A percentile compares a stretch with the other conserved stretches of the same genome.
phyloP scores from a whole-genome alignment of 2,113 vertebrate species.

The Peromyscus polionotus region DNA sequence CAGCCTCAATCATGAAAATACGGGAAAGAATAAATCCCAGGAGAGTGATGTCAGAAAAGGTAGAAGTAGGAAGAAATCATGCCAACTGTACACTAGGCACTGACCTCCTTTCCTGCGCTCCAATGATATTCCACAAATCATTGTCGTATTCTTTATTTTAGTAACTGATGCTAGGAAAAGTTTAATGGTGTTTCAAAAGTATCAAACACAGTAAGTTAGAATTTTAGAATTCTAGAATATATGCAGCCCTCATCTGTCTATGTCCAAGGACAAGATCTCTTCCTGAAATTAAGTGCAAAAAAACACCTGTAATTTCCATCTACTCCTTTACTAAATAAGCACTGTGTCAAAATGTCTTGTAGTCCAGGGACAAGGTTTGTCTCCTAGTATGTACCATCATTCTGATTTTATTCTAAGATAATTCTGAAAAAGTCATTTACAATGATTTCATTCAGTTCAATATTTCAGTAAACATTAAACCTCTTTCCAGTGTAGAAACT shows the following conservation, averaged over 20 bases:
- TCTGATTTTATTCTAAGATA: slow-evolving; percentile 17
- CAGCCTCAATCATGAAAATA: background rate
- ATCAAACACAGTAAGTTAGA: background rate
- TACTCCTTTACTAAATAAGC: slow-evolving; percentile 7
- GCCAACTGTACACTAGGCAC: background rate
- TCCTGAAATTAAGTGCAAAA: background rate
- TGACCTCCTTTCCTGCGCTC: background rate
- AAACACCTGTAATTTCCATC: slow-evolving; percentile 3
- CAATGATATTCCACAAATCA: background rate
- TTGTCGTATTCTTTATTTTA: background rate
- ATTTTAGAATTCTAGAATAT: slow-evolving; percentile 46
- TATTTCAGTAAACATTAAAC: background rate
- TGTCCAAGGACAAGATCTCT: background rate
- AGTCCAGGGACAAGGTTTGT: background rate
- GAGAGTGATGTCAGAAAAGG: background rate
- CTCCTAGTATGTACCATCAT: background rate
- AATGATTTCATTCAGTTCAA: slow-evolving; percentile 31
- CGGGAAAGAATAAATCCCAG: background rate
- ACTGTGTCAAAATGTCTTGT: background rate
- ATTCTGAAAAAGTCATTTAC: slow-evolving; percentile 29
- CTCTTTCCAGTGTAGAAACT: background rate
- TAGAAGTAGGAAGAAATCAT: background rate
- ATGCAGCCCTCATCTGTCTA: background rate
- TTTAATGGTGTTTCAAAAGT: background rate
- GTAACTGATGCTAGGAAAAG: background rate